Evolutionary conservation across 2,888 invertebrate species (phyloP).

Genomic region (Hypsopygia costalis): DNA sequence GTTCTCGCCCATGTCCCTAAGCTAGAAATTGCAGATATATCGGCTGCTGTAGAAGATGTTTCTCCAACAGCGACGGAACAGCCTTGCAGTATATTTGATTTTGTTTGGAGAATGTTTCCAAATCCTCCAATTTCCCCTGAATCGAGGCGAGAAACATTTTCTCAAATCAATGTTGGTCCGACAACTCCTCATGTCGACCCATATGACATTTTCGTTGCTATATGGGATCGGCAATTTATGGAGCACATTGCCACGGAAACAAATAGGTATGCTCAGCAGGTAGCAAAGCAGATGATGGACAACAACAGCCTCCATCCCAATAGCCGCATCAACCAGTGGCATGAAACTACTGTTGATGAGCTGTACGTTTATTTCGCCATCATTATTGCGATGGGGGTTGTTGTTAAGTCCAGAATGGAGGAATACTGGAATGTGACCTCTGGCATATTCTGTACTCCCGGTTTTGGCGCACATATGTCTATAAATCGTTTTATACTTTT

Average conservation of each 20-base stretch:
- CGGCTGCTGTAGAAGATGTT: too few species aligned
- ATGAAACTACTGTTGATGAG: constrained; percentile 18
- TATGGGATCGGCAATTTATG: constrained; percentile 30
- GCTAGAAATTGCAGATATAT: too few species aligned
- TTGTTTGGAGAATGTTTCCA: not conserved
- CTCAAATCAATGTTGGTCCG: constrained; percentile 17
- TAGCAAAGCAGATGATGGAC: constrained; percentile 12
- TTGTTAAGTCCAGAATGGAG: constrained; percentile 12
- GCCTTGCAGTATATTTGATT: not conserved
- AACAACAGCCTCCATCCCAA: constrained; percentile 4
- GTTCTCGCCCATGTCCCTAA: not conserved
- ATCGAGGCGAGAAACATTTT: constrained; percentile 14
- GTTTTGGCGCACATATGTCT: constrained; percentile 16
- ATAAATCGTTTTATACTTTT: constrained; percentile 13
- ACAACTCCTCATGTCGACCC: constrained; percentile 16
- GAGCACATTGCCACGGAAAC: constrained; percentile 24
- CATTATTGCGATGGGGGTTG: constrained; percentile 16
- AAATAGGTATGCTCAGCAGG: constrained; percentile 27
- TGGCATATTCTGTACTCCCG: constrained; percentile 22
- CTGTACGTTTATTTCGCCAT: constrained; percentile 19
- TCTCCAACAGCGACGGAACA: not conserved
- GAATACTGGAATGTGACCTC: constrained; percentile 23
- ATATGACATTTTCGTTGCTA: constrained; percentile 23
- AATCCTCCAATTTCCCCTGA: not conserved
- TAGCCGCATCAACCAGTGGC: constrained; percentile 19